These are phyloP conservation scores for Zeus faber DNA, from an alignment of 2,113 vertebrate species.

Conservation along the genomic window DNA sequence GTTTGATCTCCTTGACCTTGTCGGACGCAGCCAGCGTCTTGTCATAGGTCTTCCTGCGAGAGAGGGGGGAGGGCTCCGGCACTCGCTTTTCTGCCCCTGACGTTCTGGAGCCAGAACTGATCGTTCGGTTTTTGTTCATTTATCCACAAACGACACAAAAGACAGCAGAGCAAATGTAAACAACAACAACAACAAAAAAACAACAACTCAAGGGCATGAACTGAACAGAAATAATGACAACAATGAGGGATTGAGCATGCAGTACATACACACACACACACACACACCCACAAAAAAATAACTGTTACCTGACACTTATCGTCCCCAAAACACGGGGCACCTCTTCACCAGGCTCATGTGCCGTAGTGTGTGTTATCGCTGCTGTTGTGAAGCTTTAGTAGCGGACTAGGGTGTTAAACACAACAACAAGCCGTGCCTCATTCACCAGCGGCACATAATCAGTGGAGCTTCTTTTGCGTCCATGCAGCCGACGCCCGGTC, in stretches of 20 bases:
- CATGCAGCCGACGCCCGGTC: neutral
- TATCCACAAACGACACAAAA: conserved; percentile 43
- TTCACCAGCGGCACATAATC: neutral
- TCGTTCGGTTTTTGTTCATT: conserved; percentile 44
- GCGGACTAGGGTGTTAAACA: conserved; percentile 2
- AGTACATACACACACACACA: neutral
- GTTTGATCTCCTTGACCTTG: conserved; percentile 90
- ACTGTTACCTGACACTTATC: conserved; percentile 53
- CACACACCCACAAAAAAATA: conserved; percentile 24
- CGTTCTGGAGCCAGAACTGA: conserved; percentile 76
- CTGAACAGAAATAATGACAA: conserved; percentile 12
- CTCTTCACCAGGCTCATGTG: conserved; percentile 32
- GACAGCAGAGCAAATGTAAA: conserved; percentile 37
- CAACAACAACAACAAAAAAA: conserved; percentile 32
- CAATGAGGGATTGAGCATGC: conserved; percentile 34
- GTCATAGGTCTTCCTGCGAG: conserved; percentile 90
- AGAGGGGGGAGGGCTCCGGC: conserved; percentile 87
- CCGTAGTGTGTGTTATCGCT: too few species aligned
- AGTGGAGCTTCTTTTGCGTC: neutral
- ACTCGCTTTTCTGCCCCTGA: conserved; percentile 81
- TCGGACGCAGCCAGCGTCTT: conserved; percentile 77
- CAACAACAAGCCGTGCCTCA: neutral
- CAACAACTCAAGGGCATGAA: conserved; percentile 32
- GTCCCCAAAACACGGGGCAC: conserved; percentile 34
- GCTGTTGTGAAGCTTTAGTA: neutral